Conservation (phyloP, 2,888 invertebrate species). For the Diarsia dahlii region DNA sequence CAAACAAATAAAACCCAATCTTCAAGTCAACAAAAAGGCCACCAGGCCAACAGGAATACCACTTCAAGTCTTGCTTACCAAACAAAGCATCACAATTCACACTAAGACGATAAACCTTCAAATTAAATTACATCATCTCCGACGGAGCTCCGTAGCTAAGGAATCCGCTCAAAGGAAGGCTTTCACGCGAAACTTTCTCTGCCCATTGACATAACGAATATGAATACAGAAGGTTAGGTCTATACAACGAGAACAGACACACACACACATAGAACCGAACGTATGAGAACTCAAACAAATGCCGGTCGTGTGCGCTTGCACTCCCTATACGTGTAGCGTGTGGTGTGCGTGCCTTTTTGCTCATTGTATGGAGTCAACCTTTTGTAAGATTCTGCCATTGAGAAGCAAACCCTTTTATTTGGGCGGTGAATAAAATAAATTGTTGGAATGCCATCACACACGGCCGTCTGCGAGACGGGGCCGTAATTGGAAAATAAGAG, state of each 20-base stretch:
- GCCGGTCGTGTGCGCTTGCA: neutral
- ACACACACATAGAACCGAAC: neutral
- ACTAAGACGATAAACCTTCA: constrained; percentile 60
- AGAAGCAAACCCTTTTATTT: constrained; percentile 75
- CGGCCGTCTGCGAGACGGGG: constrained; percentile 65
- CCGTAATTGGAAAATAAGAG: constrained; percentile 78
- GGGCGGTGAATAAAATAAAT: constrained; percentile 78
- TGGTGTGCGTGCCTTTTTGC: neutral
- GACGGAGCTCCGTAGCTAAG: constrained; percentile 60
- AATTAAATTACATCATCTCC: constrained; percentile 68
- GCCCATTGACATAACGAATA: constrained; percentile 53
- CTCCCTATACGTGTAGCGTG: neutral
- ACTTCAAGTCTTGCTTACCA: constrained; percentile 34
- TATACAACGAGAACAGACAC: neutral
- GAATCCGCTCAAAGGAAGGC: constrained; percentile 72
- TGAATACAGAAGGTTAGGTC: constrained; percentile 1
- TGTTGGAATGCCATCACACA: constrained; percentile 75
- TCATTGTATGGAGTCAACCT: constrained; percentile 6
- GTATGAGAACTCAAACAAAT: neutral
- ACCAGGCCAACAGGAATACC: too few relatives aligned
- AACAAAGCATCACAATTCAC: constrained; percentile 50
- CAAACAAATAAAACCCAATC: neutral
- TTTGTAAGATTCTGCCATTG: constrained; percentile 49
- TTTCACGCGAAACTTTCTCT: constrained; percentile 69
- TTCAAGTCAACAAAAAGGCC: constrained; percentile 7